Base-by-base conservation (phyloP, 2,888 invertebrate genomes). In the Caenorhabditis uteleia region DNA sequence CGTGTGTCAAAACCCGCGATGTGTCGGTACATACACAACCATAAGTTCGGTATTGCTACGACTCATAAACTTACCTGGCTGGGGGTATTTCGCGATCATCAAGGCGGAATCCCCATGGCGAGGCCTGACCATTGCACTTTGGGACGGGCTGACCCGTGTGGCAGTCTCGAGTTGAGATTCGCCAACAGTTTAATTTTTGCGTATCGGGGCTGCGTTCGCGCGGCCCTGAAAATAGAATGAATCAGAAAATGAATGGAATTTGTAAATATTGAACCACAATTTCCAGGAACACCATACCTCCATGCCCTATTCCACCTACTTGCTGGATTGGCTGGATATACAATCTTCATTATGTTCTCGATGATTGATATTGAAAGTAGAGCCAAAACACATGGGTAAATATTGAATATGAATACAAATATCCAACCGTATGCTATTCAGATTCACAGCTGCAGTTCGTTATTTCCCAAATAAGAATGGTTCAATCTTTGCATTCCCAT, bases 71-170 rank as follows among this genome's bases (percentile, higher is more conserved):
- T 36, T 36, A 36, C 36, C 36, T 36, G 36, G 36, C 20, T 36
- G 36, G 36, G 36, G 36, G 20, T 36, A 36, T 20, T 20, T 20
- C 36, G 36, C 36, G 36, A 36, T 36, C 36, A 36, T 36, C n/a
- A 36, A 36, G 36, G 36, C 36, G 36, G 36, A 7, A 20, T 36
- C 20, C 36, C 36, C 20, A 36, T 36, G 36, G 18, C 18, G 36
- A 36, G 36, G 36, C 36, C 36, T 18, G 20, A 20, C 20, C 36
- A 36, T 36, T 36, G 36, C 36, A 36, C 36, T 36, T 36, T 36
- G 6, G 36, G 20, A 36, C n/a, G 87, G 87, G 89, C 87, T 89
- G 89, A 89, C 88, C 87, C 88, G 87, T 88, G 89, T 89, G 88
- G 88, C 87, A 88, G 88, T 88, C 88, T 89, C 88, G 88, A 87